phyloP scores from a whole-genome alignment of 2,113 vertebrate genomes.

The Triplophysa tibetana region DNA sequence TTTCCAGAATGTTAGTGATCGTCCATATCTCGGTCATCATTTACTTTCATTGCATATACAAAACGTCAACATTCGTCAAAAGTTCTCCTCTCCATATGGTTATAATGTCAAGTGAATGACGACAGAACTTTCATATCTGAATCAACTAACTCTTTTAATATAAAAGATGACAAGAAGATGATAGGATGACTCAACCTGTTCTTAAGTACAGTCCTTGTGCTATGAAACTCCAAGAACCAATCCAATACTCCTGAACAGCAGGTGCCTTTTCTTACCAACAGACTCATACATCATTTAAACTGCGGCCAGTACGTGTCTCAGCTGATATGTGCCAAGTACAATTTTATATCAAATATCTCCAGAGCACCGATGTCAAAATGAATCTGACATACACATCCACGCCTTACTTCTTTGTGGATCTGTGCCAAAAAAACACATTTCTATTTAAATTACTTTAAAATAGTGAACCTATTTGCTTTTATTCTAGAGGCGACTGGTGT shows the following conservation, averaged over 20 bases:
- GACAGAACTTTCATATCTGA: too few relatives aligned
- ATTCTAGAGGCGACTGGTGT: slow-evolving; percentile 59
- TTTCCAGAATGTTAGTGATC: too few relatives aligned
- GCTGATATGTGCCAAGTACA: slow-evolving; percentile 54
- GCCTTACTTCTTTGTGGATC: slow-evolving; percentile 34
- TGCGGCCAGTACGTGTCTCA: slow-evolving; percentile 46
- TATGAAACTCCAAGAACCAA: slow-evolving; percentile 48
- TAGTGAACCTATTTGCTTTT: slow-evolving; percentile 51
- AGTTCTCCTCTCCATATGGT: too few relatives aligned
- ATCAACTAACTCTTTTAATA: too few relatives aligned
- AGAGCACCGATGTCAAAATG: slow-evolving; percentile 39
- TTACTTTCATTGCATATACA: too few relatives aligned
- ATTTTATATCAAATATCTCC: slow-evolving; percentile 46
- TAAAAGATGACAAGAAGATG: not conserved
- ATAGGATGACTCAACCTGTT: slow-evolving; percentile 21
- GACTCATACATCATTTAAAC: slow-evolving; percentile 47
- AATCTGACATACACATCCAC: slow-evolving; percentile 43
- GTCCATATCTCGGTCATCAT: too few relatives aligned
- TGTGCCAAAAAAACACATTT: slow-evolving; percentile 30
- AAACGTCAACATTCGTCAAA: too few relatives aligned
- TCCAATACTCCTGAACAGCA: slow-evolving; percentile 46
- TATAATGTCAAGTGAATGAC: too few relatives aligned
- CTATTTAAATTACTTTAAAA: slow-evolving; percentile 51
- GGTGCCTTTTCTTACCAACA: slow-evolving; percentile 30
- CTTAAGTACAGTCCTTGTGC: slow-evolving; percentile 42